Evolutionary conservation across 2,888 invertebrate species (phyloP), one percentile per base, ranked within the genome.

Genomic region (Drosophila demipolita): DNA sequence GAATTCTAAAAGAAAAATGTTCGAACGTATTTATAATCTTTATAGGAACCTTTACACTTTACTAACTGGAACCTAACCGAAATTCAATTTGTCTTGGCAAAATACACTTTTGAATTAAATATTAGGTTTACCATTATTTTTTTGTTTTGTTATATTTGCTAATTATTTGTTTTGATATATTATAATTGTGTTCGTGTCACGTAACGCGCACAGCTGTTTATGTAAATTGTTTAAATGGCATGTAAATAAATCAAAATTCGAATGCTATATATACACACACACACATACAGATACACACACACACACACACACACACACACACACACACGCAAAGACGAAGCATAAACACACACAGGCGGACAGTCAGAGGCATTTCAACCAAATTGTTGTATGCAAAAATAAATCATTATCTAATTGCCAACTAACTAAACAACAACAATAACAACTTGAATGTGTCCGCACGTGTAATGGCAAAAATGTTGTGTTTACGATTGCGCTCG

Each of bases 371-470:
- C 58, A 60, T 55, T 74, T 53, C 35, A 32, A 48, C 26, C 49
- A 66, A 66, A 57, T 61, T 68, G 63, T 73, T 80, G 81, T 79
- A 77, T 75, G 83, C 86, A 75, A 85, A 85, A 85, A 85, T 88
- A 85, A 85, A 85, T 83, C 75, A 85, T 86, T 85, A 86, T 85
- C 88, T 86, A 88, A 85, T 85, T 88, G 81, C 73, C 71, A 67
- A 78, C 72, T 69, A 79, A 76, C 76, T 78, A 73, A 76, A 66
- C 68, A 75, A 61, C 50, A 45, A 23, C 8, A 45, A 45, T 15
- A 80, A 80, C 66, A 79, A 65, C 75, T 67, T 69, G 80, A 54
- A 74, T 57, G 68, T 78, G 65, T 80, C 80, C 75, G 87, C 85
- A 87, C 87, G 88, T 85, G 87, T 80, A 85, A 83, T 57, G 65